A percentile compares a stretch with the other conserved stretches of the same genome.
phyloP scores from a whole-genome alignment of 2,888 invertebrate species.

The Polyommatus icarus region DNA sequence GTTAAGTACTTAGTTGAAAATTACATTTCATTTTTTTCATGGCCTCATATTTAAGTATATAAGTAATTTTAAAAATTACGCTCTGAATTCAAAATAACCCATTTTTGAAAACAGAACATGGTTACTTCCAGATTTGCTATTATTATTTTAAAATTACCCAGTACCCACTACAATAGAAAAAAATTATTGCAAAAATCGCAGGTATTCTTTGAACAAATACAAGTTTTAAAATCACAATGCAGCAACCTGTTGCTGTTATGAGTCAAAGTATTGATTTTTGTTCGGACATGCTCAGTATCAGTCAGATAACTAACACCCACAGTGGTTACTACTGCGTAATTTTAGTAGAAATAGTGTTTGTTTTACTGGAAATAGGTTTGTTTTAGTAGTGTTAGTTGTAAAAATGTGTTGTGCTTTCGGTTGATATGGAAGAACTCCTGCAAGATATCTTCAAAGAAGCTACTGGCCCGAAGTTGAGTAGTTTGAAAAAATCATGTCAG shows the following conservation, averaged over 20 bases:
- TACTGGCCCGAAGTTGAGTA: constrained; percentile 86
- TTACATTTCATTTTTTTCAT: too few relatives aligned
- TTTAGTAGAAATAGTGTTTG: constrained; percentile 30
- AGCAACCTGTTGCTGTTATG: constrained; percentile 16
- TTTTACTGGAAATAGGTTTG: constrained; percentile 9
- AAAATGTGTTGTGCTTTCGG: constrained; percentile 44
- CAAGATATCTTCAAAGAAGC: constrained; percentile 92
- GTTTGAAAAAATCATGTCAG: constrained; percentile 90
- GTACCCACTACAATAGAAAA: not conserved
- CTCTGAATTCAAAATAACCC: too few relatives aligned
- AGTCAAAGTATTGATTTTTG: constrained; percentile 64
- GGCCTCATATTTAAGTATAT: too few relatives aligned
- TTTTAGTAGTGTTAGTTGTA: constrained; percentile 21
- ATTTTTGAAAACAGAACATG: too few relatives aligned
- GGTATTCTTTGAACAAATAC: not conserved
- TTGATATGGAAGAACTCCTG: constrained; percentile 91
- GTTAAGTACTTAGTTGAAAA: too few relatives aligned
- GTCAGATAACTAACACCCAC: constrained; percentile 67
- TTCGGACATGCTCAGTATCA: constrained; percentile 68
- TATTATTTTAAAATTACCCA: too few relatives aligned
- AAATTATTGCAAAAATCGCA: not conserved
- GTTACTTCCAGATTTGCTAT: too few relatives aligned
- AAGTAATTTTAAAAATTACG: too few relatives aligned
- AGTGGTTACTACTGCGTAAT: constrained; percentile 41
- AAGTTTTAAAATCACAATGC: not conserved